These are phyloP conservation scores for Cryptoprocta ferox DNA, from an alignment of 2,797 vertebrate species.

Conservation along the genomic window DNA sequence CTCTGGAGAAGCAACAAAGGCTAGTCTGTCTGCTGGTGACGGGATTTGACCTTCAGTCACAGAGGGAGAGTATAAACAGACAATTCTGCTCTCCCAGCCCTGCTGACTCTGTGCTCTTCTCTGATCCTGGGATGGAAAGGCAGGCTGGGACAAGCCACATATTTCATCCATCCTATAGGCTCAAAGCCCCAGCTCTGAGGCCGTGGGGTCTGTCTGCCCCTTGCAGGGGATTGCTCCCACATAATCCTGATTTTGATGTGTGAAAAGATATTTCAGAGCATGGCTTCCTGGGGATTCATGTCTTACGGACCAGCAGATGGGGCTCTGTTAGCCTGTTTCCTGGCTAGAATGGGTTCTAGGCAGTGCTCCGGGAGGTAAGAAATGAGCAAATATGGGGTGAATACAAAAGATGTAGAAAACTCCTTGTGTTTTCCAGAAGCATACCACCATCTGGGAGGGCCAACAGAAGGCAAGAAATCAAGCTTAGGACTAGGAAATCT, in stretches of 20 bases:
- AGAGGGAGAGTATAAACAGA: neutral
- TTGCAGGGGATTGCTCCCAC: neutral
- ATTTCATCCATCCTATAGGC: neutral
- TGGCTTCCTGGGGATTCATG: neutral
- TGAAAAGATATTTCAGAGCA: neutral
- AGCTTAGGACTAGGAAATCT: neutral
- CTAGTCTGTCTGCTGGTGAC: neutral
- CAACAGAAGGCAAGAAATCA: neutral
- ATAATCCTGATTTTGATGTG: neutral
- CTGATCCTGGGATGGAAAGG: neutral
- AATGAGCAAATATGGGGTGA: neutral
- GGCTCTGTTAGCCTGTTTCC: neutral
- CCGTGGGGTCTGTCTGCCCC: neutral
- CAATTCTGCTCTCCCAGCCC: neutral
- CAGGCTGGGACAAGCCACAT: neutral
- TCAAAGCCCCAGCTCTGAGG: neutral
- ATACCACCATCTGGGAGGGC: neutral
- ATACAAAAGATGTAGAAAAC: neutral
- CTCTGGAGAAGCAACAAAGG: neutral
- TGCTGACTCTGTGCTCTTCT: neutral
- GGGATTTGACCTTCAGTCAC: neutral
- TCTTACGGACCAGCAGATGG: neutral
- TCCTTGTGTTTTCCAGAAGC: neutral
- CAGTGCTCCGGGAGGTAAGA: neutral
- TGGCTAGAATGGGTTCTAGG: neutral